Conservation (phyloP, 1,140 invertebrate species). For the Drosophila ambigua region DNA sequence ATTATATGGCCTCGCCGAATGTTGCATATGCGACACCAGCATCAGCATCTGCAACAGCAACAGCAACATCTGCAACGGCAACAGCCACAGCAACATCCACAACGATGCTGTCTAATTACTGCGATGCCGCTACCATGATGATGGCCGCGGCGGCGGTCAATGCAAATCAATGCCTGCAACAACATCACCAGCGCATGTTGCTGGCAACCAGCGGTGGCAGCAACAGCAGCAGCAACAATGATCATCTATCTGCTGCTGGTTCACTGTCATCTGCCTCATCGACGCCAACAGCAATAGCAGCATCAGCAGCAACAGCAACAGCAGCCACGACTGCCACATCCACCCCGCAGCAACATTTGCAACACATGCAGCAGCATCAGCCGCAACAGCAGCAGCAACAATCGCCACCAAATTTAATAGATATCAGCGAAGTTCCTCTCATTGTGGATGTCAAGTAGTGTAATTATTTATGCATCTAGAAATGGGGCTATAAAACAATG, state of each 20-base stretch:
- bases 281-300: constrained; percentile 62
- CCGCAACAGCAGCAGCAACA: constrained; percentile 61
- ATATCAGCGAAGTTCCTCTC: constrained; percentile 84
- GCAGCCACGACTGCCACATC: constrained; percentile 38
- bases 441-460: constrained; percentile 84
- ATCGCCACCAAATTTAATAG: constrained; percentile 83
- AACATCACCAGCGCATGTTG: constrained; percentile 76
- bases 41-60: too few relatives aligned
- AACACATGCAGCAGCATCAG: constrained; percentile 18
- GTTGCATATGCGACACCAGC: constrained; percentile 65
- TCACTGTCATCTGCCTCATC: constrained; percentile 75
- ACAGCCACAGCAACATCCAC: constrained; percentile 68
- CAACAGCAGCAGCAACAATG: constrained; percentile 27
- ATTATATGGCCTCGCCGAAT: constrained; percentile 61
- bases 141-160: constrained; percentile 82
- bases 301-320: constrained; percentile 34
- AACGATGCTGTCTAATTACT: constrained; percentile 82
- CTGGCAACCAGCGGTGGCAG: constrained; percentile 51
- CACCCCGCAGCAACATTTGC: constrained; percentile 43
- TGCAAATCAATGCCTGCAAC: constrained; percentile 83
- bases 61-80: constrained; percentile 27
- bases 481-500: constrained; percentile 49
- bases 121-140: constrained; percentile 83
- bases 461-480: constrained; percentile 76
- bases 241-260: constrained; percentile 50